Conservation (phyloP, 2,888 invertebrate species). For the Agrochola macilenta region DNA sequence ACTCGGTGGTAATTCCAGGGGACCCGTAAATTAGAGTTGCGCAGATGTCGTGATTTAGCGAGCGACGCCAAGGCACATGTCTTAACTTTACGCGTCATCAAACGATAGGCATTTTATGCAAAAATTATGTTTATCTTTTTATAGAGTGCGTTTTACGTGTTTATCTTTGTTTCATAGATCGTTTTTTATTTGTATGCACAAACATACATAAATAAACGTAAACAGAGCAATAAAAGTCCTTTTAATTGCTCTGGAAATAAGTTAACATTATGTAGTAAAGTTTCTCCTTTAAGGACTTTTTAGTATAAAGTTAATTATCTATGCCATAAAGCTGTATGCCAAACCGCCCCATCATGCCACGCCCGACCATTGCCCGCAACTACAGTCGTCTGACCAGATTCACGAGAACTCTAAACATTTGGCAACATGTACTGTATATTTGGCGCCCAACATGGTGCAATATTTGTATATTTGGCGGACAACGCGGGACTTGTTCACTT, state of each 20-base stretch:
- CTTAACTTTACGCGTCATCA: slow-evolving; percentile 52
- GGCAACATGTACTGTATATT: slow-evolving; percentile 43
- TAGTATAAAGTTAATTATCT: slow-evolving; percentile 17
- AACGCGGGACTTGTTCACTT: slow-evolving; percentile 50
- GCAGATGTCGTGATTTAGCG: slow-evolving; percentile 48
- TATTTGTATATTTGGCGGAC: slow-evolving; percentile 56
- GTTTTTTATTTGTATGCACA: slow-evolving; percentile 7
- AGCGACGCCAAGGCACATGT: slow-evolving; percentile 21
- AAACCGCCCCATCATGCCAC: slow-evolving; percentile 31
- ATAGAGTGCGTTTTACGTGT: slow-evolving; percentile 10
- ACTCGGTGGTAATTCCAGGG: not conserved
- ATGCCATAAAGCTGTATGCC: slow-evolving; percentile 22
- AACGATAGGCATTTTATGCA: slow-evolving; percentile 43
- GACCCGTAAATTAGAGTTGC: slow-evolving; percentile 47
- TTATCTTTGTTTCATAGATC: slow-evolving; percentile 20
- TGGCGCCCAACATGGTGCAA: slow-evolving; percentile 48
- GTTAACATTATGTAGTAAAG: not conserved
- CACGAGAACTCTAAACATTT: slow-evolving; percentile 43
- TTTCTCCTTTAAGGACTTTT: slow-evolving; percentile 4
- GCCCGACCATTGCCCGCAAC: slow-evolving; percentile 25
- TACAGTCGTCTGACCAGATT: slow-evolving; percentile 24
- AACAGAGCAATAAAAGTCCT: not conserved
- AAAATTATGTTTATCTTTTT: slow-evolving; percentile 33
- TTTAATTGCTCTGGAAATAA: slow-evolving; percentile 6
- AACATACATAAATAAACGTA: not conserved